Percentiles rank a stretch among this genome's conserved stretches.
These are phyloP conservation scores for Burhinus bistriatus DNA, from an alignment of 2,113 vertebrate species.

Conservation along the genomic window DNA sequence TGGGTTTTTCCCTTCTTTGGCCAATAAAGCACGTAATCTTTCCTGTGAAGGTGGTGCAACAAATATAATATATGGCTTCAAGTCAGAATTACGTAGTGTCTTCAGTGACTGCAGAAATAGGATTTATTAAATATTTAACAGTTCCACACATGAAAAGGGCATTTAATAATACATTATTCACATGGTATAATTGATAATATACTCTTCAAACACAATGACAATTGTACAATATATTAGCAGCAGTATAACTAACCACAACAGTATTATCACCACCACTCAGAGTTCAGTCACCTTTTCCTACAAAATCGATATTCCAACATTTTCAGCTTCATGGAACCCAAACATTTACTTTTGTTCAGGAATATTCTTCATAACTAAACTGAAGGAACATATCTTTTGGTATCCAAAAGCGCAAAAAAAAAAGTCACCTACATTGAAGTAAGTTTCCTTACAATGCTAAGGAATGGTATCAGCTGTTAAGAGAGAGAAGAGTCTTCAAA, in stretches of 20 bases:
- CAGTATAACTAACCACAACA: neutral
- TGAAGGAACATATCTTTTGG: neutral
- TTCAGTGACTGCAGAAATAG: slow-evolving; percentile 82
- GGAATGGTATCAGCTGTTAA: neutral
- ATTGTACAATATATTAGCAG: neutral
- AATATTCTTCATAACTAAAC: neutral
- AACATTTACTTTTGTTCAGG: neutral
- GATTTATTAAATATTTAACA: neutral
- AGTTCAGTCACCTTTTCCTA: neutral
- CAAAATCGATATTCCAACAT: neutral
- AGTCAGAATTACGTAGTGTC: slow-evolving; percentile 89
- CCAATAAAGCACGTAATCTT: slow-evolving; percentile 88
- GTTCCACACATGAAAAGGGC: neutral
- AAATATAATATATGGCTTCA: slow-evolving; percentile 96
- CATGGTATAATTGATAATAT: neutral
- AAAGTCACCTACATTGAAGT: neutral
- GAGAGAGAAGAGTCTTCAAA: neutral
- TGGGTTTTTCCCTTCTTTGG: slow-evolving; percentile 89
- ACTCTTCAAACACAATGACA: neutral
- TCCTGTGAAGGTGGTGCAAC: slow-evolving; percentile 94
- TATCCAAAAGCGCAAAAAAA: neutral
- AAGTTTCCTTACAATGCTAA: neutral
- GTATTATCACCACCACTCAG: neutral
- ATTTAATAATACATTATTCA: neutral
- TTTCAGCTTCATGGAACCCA: neutral